Base-by-base conservation (phyloP, 2,888 invertebrate species). In the Crossocerus cetratus region DNA sequence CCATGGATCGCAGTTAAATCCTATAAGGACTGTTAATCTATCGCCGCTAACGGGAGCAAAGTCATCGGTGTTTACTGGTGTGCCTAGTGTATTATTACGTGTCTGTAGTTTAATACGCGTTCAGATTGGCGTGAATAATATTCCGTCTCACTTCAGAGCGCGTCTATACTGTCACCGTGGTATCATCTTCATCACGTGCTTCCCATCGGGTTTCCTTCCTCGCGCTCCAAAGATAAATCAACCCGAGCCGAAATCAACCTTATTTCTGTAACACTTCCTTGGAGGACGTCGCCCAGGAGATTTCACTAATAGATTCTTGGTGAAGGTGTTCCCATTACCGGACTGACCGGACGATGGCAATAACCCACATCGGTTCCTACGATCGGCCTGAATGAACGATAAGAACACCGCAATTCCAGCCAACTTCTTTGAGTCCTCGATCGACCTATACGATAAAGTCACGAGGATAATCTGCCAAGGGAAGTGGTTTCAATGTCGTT, bases 271-370 rank as follows among this genome's bases (percentile, higher is more conserved):
- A 59, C 67, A 42, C 60, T 69, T 67, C 62, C 62, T 61, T 58
- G 55, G 16, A n/a, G 32, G 55, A 44, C 54, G 44, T 14, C 64
- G 14, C 54, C 57, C n/a, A 20, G 1, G 18, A 21, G 67, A 65
- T 81, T 80, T 81, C 78, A 70, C 71, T 81, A 61, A 62, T 55
- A 69, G 65, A 68, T 65, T 64, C 62, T n/a, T 60, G 77, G 81
- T 69, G 80, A 81, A 81, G 65, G 74, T 80, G 80, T 82, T 81
- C 72, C 45, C 76, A 58, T 81, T 81, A 74, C 58, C 54, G 54
- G 18, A 44, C n/a, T 42, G 20, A 21, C 23, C 4, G 16, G 16
- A 55, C 61, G 53, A 56, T 44, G 42, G n/a, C 8, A 44, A 55
- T 55, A 70, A 74, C 75, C 74, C 73, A 76, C 66, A 76, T 74